Base-by-base conservation (phyloP, 1,140 invertebrate species). In the Leptopilina clavipes region DNA sequence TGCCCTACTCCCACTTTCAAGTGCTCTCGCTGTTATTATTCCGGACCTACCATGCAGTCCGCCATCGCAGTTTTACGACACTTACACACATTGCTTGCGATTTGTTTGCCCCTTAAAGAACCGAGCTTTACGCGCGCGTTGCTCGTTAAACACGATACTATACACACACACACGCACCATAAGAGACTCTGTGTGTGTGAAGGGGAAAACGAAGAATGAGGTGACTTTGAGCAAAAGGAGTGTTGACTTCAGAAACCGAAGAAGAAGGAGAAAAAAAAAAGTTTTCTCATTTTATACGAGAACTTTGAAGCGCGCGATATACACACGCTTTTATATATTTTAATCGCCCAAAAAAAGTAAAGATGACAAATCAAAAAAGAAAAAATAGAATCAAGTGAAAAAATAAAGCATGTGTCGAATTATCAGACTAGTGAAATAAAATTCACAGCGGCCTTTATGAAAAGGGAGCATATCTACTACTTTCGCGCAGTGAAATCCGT, bases 401-500 rank as follows among this genome's bases (percentile, higher is more conserved):
- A n/a, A n/a, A n/a, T n/a, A 65, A 65, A 37, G 14, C 25, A 8
- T 7, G 0, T 37, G 59, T 65, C 12, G 59, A 31, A 10, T 65
- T 31, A 65, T 65, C 25, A 37, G 31, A 31, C 70, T 11, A 37
- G 52, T 18, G 59, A 75, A 70, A 25, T 80, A 31, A 79, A 78
- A 81, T 78, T 77, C 77, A 74, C 76, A 44, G 45, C 45, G 44
- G n/a, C 7, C 37, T 5, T 2, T 31, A 31, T 31, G 25, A 31
- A 31, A 31, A 31, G 25, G 25, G 25, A 31, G 25, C 56, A 71
- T 73, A 59, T 31, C 76, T 85, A 81, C 88, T 83, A 89, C 80
- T 87, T 87, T 83, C 79, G 84, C 85, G 25, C 25, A 31, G 85
- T 89, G 86, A 89, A 90, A 89, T 89, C 84, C 82, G 86, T 87